Conservation (phyloP, 2,888 invertebrate species). For the Trachelus stipa region DNA sequence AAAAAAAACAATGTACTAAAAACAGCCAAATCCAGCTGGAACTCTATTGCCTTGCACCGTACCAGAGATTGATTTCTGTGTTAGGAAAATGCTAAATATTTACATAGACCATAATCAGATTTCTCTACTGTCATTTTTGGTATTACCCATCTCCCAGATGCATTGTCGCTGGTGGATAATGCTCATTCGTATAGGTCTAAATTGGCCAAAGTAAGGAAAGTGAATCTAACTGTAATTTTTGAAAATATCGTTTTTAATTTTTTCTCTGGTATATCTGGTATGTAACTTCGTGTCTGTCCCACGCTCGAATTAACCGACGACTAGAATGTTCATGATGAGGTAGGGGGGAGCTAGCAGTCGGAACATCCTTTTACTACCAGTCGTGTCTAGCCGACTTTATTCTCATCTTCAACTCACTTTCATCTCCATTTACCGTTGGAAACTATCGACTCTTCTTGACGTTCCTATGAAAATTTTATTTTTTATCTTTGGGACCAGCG, state of each 20-base stretch:
- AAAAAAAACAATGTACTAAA: not conserved
- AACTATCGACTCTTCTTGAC: not conserved
- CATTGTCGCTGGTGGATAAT: not conserved
- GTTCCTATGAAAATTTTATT: not conserved
- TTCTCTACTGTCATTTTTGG: not conserved
- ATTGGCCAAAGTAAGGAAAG: not conserved
- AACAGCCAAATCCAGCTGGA: not conserved
- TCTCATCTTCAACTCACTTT: slow-evolving; percentile 36
- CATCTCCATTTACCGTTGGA: slow-evolving; percentile 29
- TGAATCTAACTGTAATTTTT: not conserved
- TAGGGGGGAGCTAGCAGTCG: not conserved
- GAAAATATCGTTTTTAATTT: not conserved
- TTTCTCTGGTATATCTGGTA: not conserved
- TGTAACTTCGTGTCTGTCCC: not conserved
- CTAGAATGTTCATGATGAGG: not conserved
- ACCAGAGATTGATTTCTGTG: not conserved
- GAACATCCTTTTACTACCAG: not conserved
- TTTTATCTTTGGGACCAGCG: not conserved
- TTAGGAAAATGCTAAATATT: not conserved
- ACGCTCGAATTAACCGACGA: not conserved
- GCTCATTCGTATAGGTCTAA: not conserved
- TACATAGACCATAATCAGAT: not conserved
- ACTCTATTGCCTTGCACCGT: not conserved
- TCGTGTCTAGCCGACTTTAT: not conserved
- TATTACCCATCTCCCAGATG: no score